Percentiles rank a stretch among this genome's conserved stretches.
phyloP scores from a whole-genome alignment of 2,113 vertebrate species.

The Sturnira hondurensis region DNA sequence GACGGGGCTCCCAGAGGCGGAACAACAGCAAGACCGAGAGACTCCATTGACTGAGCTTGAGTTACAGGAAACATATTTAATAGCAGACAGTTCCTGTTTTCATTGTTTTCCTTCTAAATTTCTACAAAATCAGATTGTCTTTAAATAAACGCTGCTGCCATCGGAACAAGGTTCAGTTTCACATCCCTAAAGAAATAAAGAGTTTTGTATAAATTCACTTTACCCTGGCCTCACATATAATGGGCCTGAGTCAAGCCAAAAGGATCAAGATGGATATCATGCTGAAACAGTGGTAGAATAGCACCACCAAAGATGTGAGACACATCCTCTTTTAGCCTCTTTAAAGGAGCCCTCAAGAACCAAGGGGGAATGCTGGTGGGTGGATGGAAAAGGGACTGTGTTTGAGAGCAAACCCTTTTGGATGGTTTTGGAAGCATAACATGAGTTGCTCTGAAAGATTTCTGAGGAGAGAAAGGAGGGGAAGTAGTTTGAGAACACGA shows the following conservation, averaged over 20 bases:
- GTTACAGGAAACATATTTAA: constrained; percentile 71
- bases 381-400: constrained; percentile 16
- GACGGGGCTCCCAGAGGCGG: constrained; percentile 36
- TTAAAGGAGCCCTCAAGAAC: constrained; percentile 3
- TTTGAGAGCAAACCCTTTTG: constrained; percentile 23
- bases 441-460: constrained; percentile 5
- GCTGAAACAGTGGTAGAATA: constrained; percentile 42
- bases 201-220: constrained; percentile 54
- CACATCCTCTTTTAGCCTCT: neutral
- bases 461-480: constrained; percentile 33
- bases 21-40: constrained; percentile 41
- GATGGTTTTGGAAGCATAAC: constrained; percentile 12
- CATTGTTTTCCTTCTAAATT: constrained; percentile 64
- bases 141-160: constrained; percentile 59
- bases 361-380: neutral
- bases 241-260: constrained; percentile 37
- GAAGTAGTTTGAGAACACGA: constrained; percentile 27
- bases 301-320: constrained; percentile 10
- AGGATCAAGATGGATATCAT: constrained; percentile 42
- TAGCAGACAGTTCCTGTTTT: constrained; percentile 70
- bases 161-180: constrained; percentile 60
- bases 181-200: constrained; percentile 58
- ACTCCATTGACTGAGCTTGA: constrained; percentile 52
- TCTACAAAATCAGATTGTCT: constrained; percentile 65
- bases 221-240: constrained; percentile 48